Conservation (phyloP, 2,888 invertebrate genomes). For the Habroteleia sp. region DNA sequence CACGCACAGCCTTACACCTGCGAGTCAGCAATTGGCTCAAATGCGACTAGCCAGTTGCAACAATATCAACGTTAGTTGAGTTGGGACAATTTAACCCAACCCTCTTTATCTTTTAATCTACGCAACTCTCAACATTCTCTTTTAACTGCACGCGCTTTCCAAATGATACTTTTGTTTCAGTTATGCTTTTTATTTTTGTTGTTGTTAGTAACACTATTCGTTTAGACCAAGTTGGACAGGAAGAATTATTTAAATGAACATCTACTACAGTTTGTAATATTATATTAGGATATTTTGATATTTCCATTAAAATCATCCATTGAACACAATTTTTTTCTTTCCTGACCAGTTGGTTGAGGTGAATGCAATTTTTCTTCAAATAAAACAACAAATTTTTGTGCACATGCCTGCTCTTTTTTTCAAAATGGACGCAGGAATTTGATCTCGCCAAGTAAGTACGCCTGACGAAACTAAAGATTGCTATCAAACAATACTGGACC, state of each 20-base stretch:
- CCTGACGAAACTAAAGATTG: conserved; percentile 1
- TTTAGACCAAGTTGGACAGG: conserved; percentile 4
- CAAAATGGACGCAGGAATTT: conserved; percentile 17
- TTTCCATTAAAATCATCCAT: too few relatives aligned
- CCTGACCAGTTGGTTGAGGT: conserved; percentile 13
- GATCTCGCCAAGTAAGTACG: conserved; percentile 28
- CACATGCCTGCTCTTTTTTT: conserved; percentile 26
- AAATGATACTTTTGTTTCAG: conserved; percentile 7
- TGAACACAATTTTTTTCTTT: conserved; percentile 17
- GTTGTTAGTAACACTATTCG: conserved; percentile 9
- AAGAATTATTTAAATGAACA: conserved; percentile 8
- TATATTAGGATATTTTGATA: too few relatives aligned
- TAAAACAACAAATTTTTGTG: conserved; percentile 22
- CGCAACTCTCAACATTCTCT: conserved; percentile 3
- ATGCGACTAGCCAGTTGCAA: conserved; percentile 93
- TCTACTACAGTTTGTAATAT: too few relatives aligned
- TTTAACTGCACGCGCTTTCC: conserved; percentile 25
- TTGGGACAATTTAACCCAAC: conserved; percentile 30
- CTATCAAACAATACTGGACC: neutral
- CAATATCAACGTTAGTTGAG: conserved; percentile 90
- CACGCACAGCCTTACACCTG: conserved; percentile 90
- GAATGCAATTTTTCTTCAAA: conserved; percentile 6
- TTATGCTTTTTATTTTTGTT: neutral
- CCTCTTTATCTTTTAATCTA: conserved; percentile 7
- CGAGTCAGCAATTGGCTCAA: conserved; percentile 89